These are phyloP conservation scores for Stenodema calcarata DNA, from an alignment of 2,888 invertebrate genomes.

Conservation along the genomic window DNA sequence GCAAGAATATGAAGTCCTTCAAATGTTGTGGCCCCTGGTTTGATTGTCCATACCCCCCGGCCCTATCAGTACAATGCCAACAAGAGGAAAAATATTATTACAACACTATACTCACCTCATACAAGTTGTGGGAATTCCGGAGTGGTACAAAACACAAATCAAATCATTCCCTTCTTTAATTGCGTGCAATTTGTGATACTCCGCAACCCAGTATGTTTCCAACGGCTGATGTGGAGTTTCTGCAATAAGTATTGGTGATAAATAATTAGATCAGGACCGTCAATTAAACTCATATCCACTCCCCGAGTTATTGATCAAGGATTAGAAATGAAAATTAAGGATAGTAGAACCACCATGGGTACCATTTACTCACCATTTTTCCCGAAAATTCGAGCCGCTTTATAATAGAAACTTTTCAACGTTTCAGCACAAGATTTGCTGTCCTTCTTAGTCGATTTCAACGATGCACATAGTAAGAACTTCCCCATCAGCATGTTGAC, in stretches of 20 bases:
- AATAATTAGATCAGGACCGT: background rate
- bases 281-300: no score
- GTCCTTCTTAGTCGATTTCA: slow-evolving; percentile 64
- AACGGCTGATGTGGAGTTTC: slow-evolving; percentile 59
- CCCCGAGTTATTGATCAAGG: no score
- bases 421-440: slow-evolving; percentile 68
- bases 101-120: slow-evolving; percentile 67
- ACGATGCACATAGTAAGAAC: slow-evolving; percentile 74
- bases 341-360: no score
- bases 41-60: no score
- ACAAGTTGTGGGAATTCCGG: slow-evolving; percentile 76
- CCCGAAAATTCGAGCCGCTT: slow-evolving; percentile 67
- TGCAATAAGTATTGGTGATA: no score
- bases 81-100: no score
- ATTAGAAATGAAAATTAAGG: no score
- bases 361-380: slow-evolving; percentile 59
- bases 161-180: slow-evolving; percentile 71
- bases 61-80: no score
- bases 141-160: slow-evolving; percentile 76
- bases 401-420: slow-evolving; percentile 77
- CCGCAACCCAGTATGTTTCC: slow-evolving; percentile 84
- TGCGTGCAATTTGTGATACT: slow-evolving; percentile 86
- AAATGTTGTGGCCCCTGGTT: no score
- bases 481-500: slow-evolving; percentile 72
- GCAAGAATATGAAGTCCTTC: no score